Evolutionary conservation across 1,140 invertebrate genomes (phyloP).

Genomic region (Euglossa dilemma): DNA sequence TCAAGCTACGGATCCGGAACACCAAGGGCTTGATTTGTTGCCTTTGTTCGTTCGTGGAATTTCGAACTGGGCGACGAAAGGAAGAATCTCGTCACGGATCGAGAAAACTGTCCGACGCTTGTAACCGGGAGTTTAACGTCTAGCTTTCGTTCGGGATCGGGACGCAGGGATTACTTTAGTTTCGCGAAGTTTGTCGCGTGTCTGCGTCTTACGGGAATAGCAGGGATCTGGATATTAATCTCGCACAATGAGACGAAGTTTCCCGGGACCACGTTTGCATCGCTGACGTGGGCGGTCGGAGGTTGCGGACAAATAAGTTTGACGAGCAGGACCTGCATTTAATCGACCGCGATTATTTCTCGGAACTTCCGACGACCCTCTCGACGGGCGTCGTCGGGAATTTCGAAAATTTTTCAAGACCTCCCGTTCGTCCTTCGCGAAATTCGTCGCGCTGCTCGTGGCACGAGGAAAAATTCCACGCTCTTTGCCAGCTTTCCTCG

Average conservation of each 20-base stretch:
- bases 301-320: neutral
- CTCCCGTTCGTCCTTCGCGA: neutral
- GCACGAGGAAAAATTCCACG: too few species aligned
- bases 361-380: too few species aligned
- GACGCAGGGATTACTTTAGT: neutral
- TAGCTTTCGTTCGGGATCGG: neutral
- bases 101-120: neutral
- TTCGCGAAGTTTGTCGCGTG: neutral
- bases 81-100: neutral
- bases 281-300: neutral
- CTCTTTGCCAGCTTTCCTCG: neutral
- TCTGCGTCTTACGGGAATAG: neutral
- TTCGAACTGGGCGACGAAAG: neutral
- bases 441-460: neutral
- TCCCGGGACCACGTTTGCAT: too few species aligned
- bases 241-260: neutral
- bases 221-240: neutral
- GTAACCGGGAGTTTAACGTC: too few species aligned
- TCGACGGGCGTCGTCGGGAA: neutral
- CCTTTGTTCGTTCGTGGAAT: neutral
- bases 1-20: neutral
- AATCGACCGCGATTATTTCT: too few species aligned
- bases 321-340: too few species aligned
- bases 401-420: neutral
- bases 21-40: constrained; percentile 21